Percentiles rank a stretch among this genome's conserved stretches.
phyloP scores from a whole-genome alignment of 2,797 vertebrate species.

The Petrocephalus schoutedeni region DNA sequence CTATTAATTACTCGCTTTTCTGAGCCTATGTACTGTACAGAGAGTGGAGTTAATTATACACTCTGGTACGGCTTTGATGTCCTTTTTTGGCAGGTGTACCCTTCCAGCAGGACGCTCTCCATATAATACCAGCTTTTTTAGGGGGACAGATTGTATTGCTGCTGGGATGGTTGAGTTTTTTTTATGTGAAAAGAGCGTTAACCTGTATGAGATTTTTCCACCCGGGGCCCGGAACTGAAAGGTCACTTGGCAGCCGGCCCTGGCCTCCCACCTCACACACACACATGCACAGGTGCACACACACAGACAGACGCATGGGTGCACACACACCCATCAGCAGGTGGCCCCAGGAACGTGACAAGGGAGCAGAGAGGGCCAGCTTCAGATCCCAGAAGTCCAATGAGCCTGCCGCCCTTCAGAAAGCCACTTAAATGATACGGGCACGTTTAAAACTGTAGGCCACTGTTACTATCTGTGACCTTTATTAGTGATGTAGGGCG shows the following conservation, averaged over 20 bases:
- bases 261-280: neutral
- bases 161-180: conserved; percentile 62
- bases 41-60: conserved; percentile 53
- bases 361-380: neutral
- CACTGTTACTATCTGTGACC: neutral
- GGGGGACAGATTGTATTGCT: conserved; percentile 69
- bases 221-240: conserved; percentile 55
- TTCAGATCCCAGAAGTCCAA: neutral
- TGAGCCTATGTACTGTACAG: conserved; percentile 54
- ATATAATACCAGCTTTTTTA: conserved; percentile 67
- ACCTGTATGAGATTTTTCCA: conserved; percentile 62
- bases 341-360: neutral
- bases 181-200: conserved; percentile 67
- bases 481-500: neutral
- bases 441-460: neutral
- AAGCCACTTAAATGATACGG: neutral
- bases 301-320: neutral
- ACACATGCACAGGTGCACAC: neutral
- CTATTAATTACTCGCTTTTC: conserved; percentile 61
- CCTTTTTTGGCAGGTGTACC: conserved; percentile 41
- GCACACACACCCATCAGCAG: neutral
- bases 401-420: neutral
- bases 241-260: conserved; percentile 58
- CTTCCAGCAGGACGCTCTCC: conserved; percentile 56
- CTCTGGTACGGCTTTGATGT: conserved; percentile 41